phyloP scores from a whole-genome alignment of 2,797 vertebrate genomes.

The Pelodytes ibericus region DNA sequence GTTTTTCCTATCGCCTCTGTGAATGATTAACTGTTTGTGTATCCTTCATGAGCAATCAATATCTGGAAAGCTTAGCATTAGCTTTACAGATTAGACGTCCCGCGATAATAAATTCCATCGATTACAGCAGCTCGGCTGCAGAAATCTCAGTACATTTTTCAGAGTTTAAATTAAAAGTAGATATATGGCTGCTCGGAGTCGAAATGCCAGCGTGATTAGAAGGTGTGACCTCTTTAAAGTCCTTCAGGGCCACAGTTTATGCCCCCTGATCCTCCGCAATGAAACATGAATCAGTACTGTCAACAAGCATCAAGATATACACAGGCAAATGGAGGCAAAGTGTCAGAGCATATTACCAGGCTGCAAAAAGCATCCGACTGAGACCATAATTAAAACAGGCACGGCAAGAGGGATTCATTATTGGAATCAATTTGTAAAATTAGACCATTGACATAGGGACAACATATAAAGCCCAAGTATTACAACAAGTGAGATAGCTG shows the following conservation, averaged over 20 bases:
- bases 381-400: slow-evolving; percentile 57
- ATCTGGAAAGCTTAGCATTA: slow-evolving; percentile 74
- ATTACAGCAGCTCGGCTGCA: slow-evolving; percentile 69
- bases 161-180: slow-evolving; percentile 74
- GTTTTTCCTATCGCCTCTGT: slow-evolving; percentile 68
- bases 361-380: slow-evolving; percentile 51
- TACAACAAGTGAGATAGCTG: slow-evolving; percentile 24
- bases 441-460: slow-evolving; percentile 57
- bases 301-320: slow-evolving; percentile 62
- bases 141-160: slow-evolving; percentile 66
- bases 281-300: slow-evolving; percentile 66
- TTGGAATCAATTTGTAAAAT: slow-evolving; percentile 60
- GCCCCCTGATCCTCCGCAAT: slow-evolving; percentile 31
- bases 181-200: slow-evolving; percentile 63
- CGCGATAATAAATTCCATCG: slow-evolving; percentile 80
- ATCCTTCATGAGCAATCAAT: slow-evolving; percentile 80
- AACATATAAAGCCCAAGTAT: slow-evolving; percentile 57
- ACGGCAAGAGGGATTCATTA: slow-evolving; percentile 58
- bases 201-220: slow-evolving; percentile 66
- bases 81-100: slow-evolving; percentile 77
- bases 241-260: slow-evolving; percentile 34
- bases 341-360: slow-evolving; percentile 61
- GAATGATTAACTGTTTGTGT: slow-evolving; percentile 75
- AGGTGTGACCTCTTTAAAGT: slow-evolving; percentile 65
- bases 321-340: slow-evolving; percentile 60